Conservation (phyloP, 2,888 invertebrate genomes). For the Phrixothrix hirtus region DNA sequence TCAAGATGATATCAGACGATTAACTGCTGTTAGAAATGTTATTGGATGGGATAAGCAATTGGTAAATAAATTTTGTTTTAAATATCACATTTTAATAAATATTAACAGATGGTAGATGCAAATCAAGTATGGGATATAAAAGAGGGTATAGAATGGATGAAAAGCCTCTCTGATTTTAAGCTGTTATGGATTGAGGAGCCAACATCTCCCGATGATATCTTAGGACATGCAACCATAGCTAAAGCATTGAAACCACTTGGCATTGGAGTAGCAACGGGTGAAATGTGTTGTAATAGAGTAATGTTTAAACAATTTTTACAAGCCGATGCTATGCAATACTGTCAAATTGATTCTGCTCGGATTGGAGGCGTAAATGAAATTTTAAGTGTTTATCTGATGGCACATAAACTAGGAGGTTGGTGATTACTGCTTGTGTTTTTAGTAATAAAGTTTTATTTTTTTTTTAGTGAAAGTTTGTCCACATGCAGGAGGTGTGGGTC, state of each 20-base stretch:
- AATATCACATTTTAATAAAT: background rate
- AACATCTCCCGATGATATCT: slow-evolving; percentile 86
- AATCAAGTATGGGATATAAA: slow-evolving; percentile 88
- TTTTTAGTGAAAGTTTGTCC: slow-evolving; percentile 81
- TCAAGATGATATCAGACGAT: slow-evolving; percentile 75
- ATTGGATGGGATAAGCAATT: slow-evolving; percentile 77
- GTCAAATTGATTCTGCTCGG: slow-evolving; percentile 88
- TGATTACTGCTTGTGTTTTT: no score
- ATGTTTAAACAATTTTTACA: slow-evolving; percentile 91
- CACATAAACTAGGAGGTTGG: slow-evolving; percentile 77
- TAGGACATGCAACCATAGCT: slow-evolving; percentile 83
- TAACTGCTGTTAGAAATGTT: slow-evolving; percentile 70
- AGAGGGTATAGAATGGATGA: slow-evolving; percentile 87
- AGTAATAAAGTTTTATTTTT: no score
- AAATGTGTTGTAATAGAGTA: slow-evolving; percentile 89
- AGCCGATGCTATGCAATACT: slow-evolving; percentile 78
- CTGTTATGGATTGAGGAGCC: slow-evolving; percentile 92
- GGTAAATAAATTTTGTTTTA: slow-evolving; percentile 56
- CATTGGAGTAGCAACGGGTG: slow-evolving; percentile 88
- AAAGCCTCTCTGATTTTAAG: slow-evolving; percentile 70
- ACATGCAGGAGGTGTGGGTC: slow-evolving; percentile 92
- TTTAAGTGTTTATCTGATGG: slow-evolving; percentile 86
- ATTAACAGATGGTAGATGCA: slow-evolving; percentile 77
- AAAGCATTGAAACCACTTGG: slow-evolving; percentile 72
- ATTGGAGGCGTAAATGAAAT: slow-evolving; percentile 89